Evolutionary conservation across 1,140 invertebrate genomes (phyloP), one percentile per base, ranked within the genome.

Genomic region (Araneus ventricosus): DNA sequence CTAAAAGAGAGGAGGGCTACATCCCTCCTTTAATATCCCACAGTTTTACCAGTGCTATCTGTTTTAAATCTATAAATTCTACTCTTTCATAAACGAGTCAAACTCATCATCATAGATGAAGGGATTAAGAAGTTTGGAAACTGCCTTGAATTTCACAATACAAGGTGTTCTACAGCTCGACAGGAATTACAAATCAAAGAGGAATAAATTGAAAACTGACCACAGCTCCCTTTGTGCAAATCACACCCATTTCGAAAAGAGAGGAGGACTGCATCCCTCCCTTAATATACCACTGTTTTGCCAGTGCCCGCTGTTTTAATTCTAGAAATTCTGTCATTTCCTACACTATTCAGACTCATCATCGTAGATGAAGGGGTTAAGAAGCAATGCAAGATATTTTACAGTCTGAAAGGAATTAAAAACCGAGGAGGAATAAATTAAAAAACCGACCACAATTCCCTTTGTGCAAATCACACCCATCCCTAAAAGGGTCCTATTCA

Each of bases 401-500:
- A 63, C 22, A 6, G 0, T 5, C 22, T 63, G 59, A 67, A n/a
- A 67, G 27, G n/a, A 27, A 84, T 84, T 52, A 84, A 84, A 84
- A 57, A 27, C 24, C 4, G 6, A 27, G n/a, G n/a, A n/a, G n/a
- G n/a, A n/a, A n/a, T n/a, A n/a, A n/a, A n/a, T n/a, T n/a, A n/a
- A n/a, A n/a, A n/a, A n/a, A 27, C 24, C 4, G 6, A 27, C 45
- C 82, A 34, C n/a, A 84, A 84, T 27, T 84, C 82, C 41, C 41
- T 63, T 75, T 20, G 14, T 34, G 17, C 70, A 17, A 75, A 75
- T 75, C 70, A 22, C 70, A 75, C 14, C 17, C 30, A 75, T 75
- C 34, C 30, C 27, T 75, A 75, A 75, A 34, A 37, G 82, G 52
- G 82, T 27, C 27, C 24, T 24, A 84, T 52, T 84, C 82, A 84